Base-by-base conservation (phyloP, 1,140 invertebrate genomes). In the Rhopalosiphum maidis region DNA sequence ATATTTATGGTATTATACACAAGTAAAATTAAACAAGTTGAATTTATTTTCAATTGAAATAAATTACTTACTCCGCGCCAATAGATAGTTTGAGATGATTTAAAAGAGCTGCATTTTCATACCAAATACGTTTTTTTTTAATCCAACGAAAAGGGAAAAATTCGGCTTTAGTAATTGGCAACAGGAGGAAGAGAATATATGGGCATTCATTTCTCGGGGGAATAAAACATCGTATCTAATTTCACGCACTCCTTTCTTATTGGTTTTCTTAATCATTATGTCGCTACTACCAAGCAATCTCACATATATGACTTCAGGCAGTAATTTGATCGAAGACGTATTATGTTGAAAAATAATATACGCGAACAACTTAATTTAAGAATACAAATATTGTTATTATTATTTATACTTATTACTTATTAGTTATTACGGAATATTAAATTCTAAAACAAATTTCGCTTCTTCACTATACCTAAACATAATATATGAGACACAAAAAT, bases 241-340 rank as follows among this genome's bases (percentile, higher is more conserved):
- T 93, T 93, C 91, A 85, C 68, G n/a, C 77, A 86, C 91, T 93
- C 91, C 77, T 86, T 93, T 93, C 77, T 93, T 93, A 93, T 93
- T 93, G 91, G 91, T 93, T 93, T 93, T 93, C 91, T 85, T 93
- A 93, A 93, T 93, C 82, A 93, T 93, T 93, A 93, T 85, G 48
- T 93, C 48, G 82, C 91, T 54, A 30, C 91, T 54, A 54, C 91
- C 91, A 93, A 83, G 82, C 91, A 93, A 93, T 93, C 18, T 93
- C 91, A 85, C 48, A 93, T 93, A 93, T 55, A 93, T 85, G 91
- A 93, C 91, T 93, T 93, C 77, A 21, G 18, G 35, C 25, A 25
- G 91, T 93, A 93, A 93, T 93, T 85, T 85, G 91, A 93, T 93
- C 91, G 91, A 93, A 93, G 46, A 43, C n/a, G 11, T 54, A 83